A percentile compares a stretch with the other conserved stretches of the same genome.
Conservation (phyloP, 2,113 vertebrate genomes). For the Chaetodon auriga region DNA sequence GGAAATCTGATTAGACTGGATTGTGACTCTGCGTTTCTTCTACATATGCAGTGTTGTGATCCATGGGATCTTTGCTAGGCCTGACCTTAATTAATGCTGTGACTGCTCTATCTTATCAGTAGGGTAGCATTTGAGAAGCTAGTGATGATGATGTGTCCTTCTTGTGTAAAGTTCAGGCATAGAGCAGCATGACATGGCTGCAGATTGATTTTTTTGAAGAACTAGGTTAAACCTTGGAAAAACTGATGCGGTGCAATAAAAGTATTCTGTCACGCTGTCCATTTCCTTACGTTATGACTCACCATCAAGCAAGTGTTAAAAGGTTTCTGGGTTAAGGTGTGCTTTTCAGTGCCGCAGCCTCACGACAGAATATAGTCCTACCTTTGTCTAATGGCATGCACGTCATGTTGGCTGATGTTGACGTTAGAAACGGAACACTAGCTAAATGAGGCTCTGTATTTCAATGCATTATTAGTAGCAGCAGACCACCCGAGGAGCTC, state of each 20-base stretch:
- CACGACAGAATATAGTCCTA: constrained; percentile 14
- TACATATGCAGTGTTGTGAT: not conserved
- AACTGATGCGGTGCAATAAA: constrained; percentile 33
- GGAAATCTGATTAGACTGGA: constrained; percentile 36
- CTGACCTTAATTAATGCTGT: constrained; percentile 1
- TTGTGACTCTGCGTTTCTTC: constrained; percentile 31
- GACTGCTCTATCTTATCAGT: not conserved
- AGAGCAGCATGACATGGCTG: not conserved
- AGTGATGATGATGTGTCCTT: not conserved
- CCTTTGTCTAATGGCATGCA: constrained; percentile 28
- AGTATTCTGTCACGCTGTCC: constrained; percentile 32
- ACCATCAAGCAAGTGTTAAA: constrained; percentile 29
- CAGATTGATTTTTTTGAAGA: not conserved
- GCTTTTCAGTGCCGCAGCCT: not conserved
- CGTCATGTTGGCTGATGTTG: constrained; percentile 25
- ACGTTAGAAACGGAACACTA: constrained; percentile 17
- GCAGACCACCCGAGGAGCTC: constrained; percentile 52
- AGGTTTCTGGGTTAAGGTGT: not conserved
- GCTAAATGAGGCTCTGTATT: constrained; percentile 22
- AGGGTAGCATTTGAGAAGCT: not conserved
- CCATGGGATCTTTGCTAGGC: not conserved
- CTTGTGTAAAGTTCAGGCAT: not conserved
- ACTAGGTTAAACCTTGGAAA: constrained; percentile 35
- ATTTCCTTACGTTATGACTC: not conserved
- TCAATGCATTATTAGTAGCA: constrained; percentile 55